phyloP scores from a whole-genome alignment of 2,888 invertebrate species.

The Cryptocheilus praepositus region DNA sequence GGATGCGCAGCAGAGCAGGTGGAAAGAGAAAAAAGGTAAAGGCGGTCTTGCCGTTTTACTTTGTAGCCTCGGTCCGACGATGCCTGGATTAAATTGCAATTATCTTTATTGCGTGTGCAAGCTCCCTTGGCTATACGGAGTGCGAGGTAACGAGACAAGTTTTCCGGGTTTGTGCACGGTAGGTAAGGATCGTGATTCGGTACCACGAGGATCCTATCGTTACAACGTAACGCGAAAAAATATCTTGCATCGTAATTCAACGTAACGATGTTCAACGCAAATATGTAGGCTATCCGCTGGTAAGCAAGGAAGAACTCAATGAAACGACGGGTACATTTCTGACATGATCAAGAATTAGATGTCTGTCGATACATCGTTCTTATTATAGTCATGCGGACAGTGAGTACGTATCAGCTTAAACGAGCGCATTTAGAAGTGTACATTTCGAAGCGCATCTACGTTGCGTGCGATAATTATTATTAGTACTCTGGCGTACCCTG shows the following conservation, averaged over 20 bases:
- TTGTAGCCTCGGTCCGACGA: slow-evolving; percentile 40
- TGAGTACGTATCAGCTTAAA: slow-evolving; percentile 2
- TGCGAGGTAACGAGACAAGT: background rate
- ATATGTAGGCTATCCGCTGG: too few relatives aligned
- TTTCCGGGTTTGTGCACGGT: too few relatives aligned
- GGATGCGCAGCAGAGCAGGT: background rate
- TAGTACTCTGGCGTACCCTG: slow-evolving; percentile 43
- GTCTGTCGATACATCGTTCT: too few relatives aligned
- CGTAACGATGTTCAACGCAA: too few relatives aligned
- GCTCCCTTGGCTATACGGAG: slow-evolving; percentile 11
- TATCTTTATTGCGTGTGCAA: slow-evolving; percentile 66
- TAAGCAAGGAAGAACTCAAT: too few relatives aligned
- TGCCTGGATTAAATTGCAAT: slow-evolving; percentile 67
- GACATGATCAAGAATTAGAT: too few relatives aligned
- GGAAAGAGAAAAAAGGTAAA: slow-evolving; percentile 1
- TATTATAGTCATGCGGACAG: too few relatives aligned
- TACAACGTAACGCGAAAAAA: too few relatives aligned
- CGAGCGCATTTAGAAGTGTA: slow-evolving; percentile 6
- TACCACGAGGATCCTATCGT: too few relatives aligned
- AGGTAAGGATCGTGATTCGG: too few relatives aligned
- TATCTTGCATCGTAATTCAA: too few relatives aligned
- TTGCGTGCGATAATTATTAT: slow-evolving; percentile 46
- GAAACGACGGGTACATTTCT: too few relatives aligned
- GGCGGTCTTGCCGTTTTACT: slow-evolving; percentile 49
- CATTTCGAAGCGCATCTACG: slow-evolving; percentile 23